phyloP scores from a whole-genome alignment of 2,797 vertebrate species.

The Gallinago stenura region DNA sequence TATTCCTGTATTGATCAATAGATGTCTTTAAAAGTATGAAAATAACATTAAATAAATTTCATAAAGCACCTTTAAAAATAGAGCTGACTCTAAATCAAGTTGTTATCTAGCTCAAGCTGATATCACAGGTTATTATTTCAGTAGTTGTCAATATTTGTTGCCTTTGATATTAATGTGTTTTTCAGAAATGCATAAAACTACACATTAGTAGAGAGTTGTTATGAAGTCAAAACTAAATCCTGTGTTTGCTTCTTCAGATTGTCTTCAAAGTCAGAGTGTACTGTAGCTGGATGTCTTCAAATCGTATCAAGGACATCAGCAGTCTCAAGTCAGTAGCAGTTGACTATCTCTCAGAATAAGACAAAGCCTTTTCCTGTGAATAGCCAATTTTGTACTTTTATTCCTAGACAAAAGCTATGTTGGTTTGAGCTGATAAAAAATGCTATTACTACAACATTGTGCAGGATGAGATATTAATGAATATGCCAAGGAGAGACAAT shows the following conservation, averaged over 20 bases:
- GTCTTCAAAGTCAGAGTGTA: constrained; percentile 20
- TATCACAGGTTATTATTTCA: background rate
- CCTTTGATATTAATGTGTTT: background rate
- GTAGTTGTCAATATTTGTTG: background rate
- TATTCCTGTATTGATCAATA: background rate
- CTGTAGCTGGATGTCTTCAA: background rate
- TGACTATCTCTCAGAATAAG: background rate
- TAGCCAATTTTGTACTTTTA: background rate
- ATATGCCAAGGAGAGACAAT: background rate
- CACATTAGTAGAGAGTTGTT: background rate
- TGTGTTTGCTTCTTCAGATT: background rate
- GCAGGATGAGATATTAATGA: background rate
- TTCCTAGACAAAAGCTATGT: constrained; percentile 10
- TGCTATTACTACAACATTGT: background rate
- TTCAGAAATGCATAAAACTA: background rate
- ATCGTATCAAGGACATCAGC: background rate
- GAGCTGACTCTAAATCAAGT: background rate
- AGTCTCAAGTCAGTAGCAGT: background rate
- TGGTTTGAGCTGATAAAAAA: constrained; percentile 11
- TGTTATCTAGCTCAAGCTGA: background rate
- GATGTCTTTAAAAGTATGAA: background rate
- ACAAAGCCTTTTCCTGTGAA: background rate
- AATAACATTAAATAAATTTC: background rate
- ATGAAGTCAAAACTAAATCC: background rate
- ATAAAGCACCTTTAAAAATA: background rate